A percentile compares a stretch with the other conserved stretches of the same genome.
phyloP scores from a whole-genome alignment of 2,113 vertebrate genomes.

The Pluvianellus socialis region DNA sequence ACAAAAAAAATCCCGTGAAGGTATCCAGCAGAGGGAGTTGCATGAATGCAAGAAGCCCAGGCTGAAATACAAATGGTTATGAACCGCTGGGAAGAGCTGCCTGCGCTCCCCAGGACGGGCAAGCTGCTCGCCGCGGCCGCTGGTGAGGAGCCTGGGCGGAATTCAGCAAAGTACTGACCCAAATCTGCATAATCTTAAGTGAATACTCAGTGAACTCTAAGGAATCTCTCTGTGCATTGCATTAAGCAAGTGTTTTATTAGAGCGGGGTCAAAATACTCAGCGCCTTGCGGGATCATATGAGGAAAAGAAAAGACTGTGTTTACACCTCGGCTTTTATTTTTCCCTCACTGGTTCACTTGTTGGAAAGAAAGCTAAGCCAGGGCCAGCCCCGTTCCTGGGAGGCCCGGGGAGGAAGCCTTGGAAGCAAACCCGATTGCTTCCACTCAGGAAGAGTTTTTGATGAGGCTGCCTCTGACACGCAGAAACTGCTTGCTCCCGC shows the following conservation, averaged over 20 bases:
- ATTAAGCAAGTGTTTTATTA: neutral
- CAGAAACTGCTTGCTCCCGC: neutral
- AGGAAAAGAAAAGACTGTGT: conserved; percentile 40
- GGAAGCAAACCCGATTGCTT: conserved; percentile 12
- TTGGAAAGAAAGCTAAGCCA: neutral
- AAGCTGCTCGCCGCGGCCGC: neutral
- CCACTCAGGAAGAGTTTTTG: neutral
- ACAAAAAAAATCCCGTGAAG: neutral
- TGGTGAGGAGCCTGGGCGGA: neutral
- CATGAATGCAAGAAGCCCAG: neutral
- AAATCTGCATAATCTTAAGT: conserved; percentile 42
- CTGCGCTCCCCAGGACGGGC: neutral
- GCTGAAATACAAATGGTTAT: neutral
- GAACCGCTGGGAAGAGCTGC: neutral
- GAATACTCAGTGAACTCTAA: conserved; percentile 42
- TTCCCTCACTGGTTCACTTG: conserved; percentile 27
- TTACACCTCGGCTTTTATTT: conserved; percentile 45
- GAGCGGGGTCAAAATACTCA: conserved; percentile 1
- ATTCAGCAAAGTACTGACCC: neutral
- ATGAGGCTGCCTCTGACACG: neutral
- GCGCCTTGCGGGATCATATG: neutral
- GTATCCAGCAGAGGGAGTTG: conserved; percentile 60
- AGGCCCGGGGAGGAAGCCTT: conserved; percentile 1
- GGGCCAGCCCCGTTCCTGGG: neutral
- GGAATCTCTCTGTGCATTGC: neutral